These are phyloP conservation scores for Corbicula japonica DNA, from an alignment of 2,888 invertebrate genomes.

Conservation along the genomic window DNA sequence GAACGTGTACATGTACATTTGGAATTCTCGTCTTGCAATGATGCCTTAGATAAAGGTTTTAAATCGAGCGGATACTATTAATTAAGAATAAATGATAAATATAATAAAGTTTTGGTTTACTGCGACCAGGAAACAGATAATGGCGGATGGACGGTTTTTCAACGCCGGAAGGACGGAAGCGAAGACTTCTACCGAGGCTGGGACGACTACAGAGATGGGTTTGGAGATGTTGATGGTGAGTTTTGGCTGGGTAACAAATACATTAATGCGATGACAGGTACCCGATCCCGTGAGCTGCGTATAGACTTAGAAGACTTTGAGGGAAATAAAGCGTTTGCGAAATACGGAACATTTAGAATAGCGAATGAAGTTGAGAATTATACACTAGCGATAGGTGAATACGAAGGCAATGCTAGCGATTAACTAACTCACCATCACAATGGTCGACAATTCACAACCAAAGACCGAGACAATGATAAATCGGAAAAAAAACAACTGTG, in stretches of 20 bases:
- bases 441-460: conserved; percentile 27
- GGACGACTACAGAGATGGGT: conserved; percentile 47
- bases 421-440: conserved; percentile 28
- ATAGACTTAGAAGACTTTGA: conserved; percentile 45
- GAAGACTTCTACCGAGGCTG: conserved; percentile 46
- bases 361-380: conserved; percentile 21
- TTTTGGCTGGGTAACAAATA: conserved; percentile 54
- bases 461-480: conserved; percentile 41
- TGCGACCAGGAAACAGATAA: conserved; percentile 64
- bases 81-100: no score
- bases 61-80: no score
- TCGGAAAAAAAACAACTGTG: conserved; percentile 48
- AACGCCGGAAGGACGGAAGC: conserved; percentile 39
- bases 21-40: no score
- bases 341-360: conserved; percentile 36
- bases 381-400: conserved; percentile 17
- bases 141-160: conserved; percentile 65
- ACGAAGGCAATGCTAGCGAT: conserved; percentile 38
- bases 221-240: conserved; percentile 39
- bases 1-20: no score
- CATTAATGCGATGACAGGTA: conserved; percentile 18
- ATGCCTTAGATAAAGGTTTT: no score
- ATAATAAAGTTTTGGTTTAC: conserved; percentile 21
- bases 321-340: conserved; percentile 24
- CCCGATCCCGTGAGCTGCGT: conserved; percentile 24